Conservation (phyloP, 2,888 invertebrate species). For the Theristus sp. region DNA sequence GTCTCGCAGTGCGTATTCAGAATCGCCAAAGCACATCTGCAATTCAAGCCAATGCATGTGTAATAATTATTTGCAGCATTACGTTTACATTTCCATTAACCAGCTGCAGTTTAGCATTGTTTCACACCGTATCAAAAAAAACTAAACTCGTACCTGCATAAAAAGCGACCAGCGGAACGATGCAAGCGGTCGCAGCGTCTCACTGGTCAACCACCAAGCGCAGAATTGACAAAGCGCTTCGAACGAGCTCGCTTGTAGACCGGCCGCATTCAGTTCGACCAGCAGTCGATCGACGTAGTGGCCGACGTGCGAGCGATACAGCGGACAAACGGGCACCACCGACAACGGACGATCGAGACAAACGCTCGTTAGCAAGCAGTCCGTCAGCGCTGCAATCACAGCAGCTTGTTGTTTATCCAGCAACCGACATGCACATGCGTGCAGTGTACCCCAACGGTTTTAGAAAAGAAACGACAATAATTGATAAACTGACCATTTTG, state of each 20-base stretch:
- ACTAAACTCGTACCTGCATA: no score
- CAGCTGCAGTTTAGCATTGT: no score
- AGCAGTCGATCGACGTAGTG: background rate
- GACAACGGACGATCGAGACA: background rate
- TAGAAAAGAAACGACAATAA: no score
- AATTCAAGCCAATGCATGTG: no score
- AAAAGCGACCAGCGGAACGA: background rate
- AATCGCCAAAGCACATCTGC: background rate
- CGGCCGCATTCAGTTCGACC: background rate
- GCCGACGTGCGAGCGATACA: background rate
- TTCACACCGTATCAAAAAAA: no score
- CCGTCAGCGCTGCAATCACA: background rate
- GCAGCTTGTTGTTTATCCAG: background rate
- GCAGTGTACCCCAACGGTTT: no score
- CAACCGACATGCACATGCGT: no score
- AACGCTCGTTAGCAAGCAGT: background rate
- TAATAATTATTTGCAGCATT: no score
- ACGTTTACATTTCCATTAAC: no score
- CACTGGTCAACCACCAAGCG: background rate
- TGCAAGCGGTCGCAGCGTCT: background rate
- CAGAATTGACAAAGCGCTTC: no score
- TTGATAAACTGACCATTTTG: background rate
- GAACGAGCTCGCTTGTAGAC: no score
- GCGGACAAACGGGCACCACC: background rate
- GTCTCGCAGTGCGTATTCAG: background rate